Evolutionary conservation across 2,113 vertebrate species (phyloP).

Genomic region (Pseudopipra pipra): DNA sequence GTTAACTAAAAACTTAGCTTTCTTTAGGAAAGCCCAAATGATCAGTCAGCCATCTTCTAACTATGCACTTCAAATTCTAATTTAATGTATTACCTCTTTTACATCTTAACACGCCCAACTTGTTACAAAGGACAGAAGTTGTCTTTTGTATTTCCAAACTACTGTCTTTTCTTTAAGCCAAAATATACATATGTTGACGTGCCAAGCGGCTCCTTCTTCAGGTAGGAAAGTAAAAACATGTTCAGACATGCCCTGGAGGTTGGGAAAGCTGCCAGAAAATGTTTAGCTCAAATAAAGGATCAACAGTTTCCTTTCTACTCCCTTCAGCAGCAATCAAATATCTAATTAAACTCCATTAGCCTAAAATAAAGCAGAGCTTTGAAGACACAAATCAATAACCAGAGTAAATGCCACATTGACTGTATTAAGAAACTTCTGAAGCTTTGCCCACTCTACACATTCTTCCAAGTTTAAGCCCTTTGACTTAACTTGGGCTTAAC

Average conservation of each 20-base stretch:
- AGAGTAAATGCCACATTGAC: background rate
- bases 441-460: background rate
- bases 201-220: constrained; percentile 69
- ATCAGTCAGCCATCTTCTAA: constrained; percentile 41
- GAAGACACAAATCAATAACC: constrained; percentile 45
- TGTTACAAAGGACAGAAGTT: constrained; percentile 26
- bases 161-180: constrained; percentile 63
- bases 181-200: constrained; percentile 54
- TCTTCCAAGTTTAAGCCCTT: background rate
- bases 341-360: constrained; percentile 59
- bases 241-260: constrained; percentile 56
- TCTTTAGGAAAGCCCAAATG: constrained; percentile 25
- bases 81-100: constrained; percentile 34
- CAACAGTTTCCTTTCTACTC: constrained; percentile 53
- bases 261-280: constrained; percentile 55
- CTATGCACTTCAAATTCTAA: constrained; percentile 22
- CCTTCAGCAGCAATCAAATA: constrained; percentile 55
- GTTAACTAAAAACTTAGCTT: constrained; percentile 18
- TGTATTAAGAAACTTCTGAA: background rate
- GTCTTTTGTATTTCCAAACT: constrained; percentile 57
- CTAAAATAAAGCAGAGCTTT: constrained; percentile 48
- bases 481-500: background rate
- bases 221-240: constrained; percentile 47
- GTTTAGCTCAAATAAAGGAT: constrained; percentile 61
- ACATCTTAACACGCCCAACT: background rate